Conservation (phyloP, 2,797 vertebrate genomes). For the Lithobates sylvaticus region DNA sequence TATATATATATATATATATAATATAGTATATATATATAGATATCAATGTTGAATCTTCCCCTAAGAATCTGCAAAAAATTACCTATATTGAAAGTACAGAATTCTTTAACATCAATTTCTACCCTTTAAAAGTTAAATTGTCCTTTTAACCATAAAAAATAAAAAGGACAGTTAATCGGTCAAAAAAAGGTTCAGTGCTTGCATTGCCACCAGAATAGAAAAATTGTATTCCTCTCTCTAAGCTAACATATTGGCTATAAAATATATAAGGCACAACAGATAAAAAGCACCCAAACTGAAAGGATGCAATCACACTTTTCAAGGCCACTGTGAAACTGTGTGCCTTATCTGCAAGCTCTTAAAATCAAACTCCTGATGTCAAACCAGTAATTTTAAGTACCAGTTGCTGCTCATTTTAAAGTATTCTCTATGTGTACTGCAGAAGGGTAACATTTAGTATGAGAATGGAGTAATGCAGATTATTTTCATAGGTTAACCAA, state of each 20-base stretch:
- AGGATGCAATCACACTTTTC: conserved; percentile 39
- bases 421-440: no score
- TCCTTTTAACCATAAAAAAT: conserved; percentile 8
- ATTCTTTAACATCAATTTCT: no score
- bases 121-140: no score
- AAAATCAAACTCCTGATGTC: conserved; percentile 12
- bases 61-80: no score
- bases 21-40: no score
- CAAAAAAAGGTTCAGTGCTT: neutral
- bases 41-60: no score
- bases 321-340: conserved; percentile 29
- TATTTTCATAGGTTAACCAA: no score
- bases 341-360: conserved; percentile 1
- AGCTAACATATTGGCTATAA: conserved; percentile 39
- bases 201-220: conserved; percentile 8
- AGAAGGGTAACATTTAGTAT: no score
- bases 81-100: no score
- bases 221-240: conserved; percentile 31
- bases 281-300: conserved; percentile 29
- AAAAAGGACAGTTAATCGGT: neutral
- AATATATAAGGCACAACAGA: conserved; percentile 47
- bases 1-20: no score
- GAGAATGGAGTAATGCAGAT: no score
- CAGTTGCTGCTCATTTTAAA: no score
- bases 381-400: neutral